Evolutionary conservation across 2,888 invertebrate species (phyloP).

Genomic region (Acrocera orbiculus): DNA sequence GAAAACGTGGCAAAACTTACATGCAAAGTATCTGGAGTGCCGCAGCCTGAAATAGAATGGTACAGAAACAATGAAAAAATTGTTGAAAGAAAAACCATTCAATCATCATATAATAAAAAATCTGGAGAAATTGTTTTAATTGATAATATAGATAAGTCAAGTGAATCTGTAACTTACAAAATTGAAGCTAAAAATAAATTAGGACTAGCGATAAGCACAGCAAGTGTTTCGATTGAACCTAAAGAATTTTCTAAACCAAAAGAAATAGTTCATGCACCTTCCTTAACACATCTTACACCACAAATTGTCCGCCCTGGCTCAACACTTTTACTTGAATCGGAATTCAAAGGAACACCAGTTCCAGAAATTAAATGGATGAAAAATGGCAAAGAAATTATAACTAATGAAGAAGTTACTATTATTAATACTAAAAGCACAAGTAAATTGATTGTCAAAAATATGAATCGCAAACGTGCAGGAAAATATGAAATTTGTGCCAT

Average conservation of each 20-base stretch:
- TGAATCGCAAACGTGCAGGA: slow-evolving; percentile 59
- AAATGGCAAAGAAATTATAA: slow-evolving; percentile 59
- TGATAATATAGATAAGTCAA: slow-evolving; percentile 42
- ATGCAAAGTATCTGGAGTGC: slow-evolving; percentile 49
- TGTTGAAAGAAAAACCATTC: slow-evolving; percentile 36
- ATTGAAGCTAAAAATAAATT: slow-evolving; percentile 55
- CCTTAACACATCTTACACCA: slow-evolving; percentile 63
- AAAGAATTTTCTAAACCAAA: slow-evolving; percentile 18
- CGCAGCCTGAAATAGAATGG: slow-evolving; percentile 55
- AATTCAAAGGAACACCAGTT: slow-evolving; percentile 51
- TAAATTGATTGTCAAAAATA: slow-evolving; percentile 44
- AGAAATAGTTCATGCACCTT: slow-evolving; percentile 43
- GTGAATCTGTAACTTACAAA: slow-evolving; percentile 50
- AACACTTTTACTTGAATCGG: slow-evolving; percentile 48
- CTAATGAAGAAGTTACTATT: slow-evolving; percentile 43
- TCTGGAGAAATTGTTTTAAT: slow-evolving; percentile 46
- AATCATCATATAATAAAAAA: slow-evolving; percentile 39
- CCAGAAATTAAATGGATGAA: slow-evolving; percentile 71
- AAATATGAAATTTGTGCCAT: slow-evolving; percentile 76
- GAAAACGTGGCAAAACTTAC: slow-evolving; percentile 43
- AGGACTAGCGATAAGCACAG: slow-evolving; percentile 54
- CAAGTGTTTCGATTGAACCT: slow-evolving; percentile 44
- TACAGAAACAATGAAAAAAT: slow-evolving; percentile 45
- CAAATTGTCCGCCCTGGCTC: slow-evolving; percentile 50
- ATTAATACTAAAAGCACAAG: slow-evolving; percentile 41